Conservation (phyloP, 2,797 vertebrate species). For the Pipistrellus pygmaeus region DNA sequence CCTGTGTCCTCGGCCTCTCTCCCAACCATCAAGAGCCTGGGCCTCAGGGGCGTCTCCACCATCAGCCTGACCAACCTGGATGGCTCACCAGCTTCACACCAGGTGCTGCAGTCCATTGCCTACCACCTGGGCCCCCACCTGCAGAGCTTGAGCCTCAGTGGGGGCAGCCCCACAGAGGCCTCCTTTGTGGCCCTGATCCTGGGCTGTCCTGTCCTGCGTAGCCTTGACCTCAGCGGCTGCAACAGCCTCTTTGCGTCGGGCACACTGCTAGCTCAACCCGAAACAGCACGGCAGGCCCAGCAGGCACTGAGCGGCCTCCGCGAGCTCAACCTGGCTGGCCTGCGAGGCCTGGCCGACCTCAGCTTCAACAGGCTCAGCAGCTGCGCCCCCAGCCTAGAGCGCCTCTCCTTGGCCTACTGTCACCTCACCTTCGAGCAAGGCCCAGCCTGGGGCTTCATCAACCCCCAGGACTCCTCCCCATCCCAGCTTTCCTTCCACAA, state of each 20-base stretch:
- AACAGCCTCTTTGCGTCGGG: slow-evolving; percentile 91
- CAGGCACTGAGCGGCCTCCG: slow-evolving; percentile 84
- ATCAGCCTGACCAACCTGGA: slow-evolving; percentile 89
- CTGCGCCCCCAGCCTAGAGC: slow-evolving; percentile 88
- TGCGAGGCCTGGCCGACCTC: slow-evolving; percentile 90
- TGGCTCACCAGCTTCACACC: slow-evolving; percentile 85
- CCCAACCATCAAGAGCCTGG: slow-evolving; percentile 86
- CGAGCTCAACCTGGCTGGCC: slow-evolving; percentile 89
- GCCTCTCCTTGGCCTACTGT: slow-evolving; percentile 91
- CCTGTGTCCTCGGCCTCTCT: slow-evolving; percentile 86
- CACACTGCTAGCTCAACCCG: slow-evolving; percentile 88
- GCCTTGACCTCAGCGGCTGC: slow-evolving; percentile 89
- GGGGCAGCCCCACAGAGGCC: slow-evolving; percentile 89
- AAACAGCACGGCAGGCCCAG: slow-evolving; percentile 85
- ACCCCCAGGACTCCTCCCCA: slow-evolving; percentile 85
- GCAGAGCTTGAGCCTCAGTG: slow-evolving; percentile 87
- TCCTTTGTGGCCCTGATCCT: slow-evolving; percentile 87
- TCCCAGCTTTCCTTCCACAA: slow-evolving; percentile 90
- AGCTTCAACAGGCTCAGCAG: slow-evolving; percentile 91
- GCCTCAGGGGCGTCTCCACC: slow-evolving; percentile 76
- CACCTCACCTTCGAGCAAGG: slow-evolving; percentile 91
- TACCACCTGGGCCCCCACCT: slow-evolving; percentile 86
- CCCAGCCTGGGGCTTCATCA: slow-evolving; percentile 84
- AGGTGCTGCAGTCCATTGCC: slow-evolving; percentile 86
- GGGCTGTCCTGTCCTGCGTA: slow-evolving; percentile 88